These are phyloP conservation scores for Artemia sp. DNA, from an alignment of 2,888 invertebrate species.

Conservation along the genomic window DNA sequence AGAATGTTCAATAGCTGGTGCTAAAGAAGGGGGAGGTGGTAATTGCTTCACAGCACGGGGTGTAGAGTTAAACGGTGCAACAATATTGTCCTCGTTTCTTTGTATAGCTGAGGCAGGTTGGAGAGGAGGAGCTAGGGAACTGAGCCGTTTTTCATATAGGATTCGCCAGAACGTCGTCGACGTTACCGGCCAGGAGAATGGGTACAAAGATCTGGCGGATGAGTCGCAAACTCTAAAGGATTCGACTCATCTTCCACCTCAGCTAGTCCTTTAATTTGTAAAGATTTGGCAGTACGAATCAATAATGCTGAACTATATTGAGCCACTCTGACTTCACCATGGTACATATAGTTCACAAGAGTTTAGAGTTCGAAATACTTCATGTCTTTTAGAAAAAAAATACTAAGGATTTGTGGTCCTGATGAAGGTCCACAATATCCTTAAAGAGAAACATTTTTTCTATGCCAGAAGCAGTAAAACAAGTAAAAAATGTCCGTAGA, in stretches of 20 bases:
- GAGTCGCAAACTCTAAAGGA: background rate
- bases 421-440: constrained; percentile 21
- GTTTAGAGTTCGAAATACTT: constrained; percentile 21
- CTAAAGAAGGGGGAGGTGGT: background rate
- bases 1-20: constrained; percentile 13
- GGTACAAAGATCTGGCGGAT: background rate
- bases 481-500: too few relatives aligned
- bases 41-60: constrained; percentile 7
- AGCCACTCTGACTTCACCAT: constrained; percentile 18
- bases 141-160: background rate
- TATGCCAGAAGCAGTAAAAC: background rate
- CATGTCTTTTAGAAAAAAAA: constrained; percentile 22
- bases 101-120: constrained; percentile 8
- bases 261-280: constrained; percentile 8
- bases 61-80: background rate
- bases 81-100: background rate
- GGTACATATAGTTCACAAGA: constrained; percentile 23
- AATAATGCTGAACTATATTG: constrained; percentile 16
- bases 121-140: constrained; percentile 8
- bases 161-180: constrained; percentile 15
- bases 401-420: constrained; percentile 20
- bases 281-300: constrained; percentile 3
- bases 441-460: constrained; percentile 8
- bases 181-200: background rate
- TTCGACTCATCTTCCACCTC: constrained; percentile 9